phyloP scores from a whole-genome alignment of 1,140 invertebrate genomes.

The Drosophila sp. region DNA sequence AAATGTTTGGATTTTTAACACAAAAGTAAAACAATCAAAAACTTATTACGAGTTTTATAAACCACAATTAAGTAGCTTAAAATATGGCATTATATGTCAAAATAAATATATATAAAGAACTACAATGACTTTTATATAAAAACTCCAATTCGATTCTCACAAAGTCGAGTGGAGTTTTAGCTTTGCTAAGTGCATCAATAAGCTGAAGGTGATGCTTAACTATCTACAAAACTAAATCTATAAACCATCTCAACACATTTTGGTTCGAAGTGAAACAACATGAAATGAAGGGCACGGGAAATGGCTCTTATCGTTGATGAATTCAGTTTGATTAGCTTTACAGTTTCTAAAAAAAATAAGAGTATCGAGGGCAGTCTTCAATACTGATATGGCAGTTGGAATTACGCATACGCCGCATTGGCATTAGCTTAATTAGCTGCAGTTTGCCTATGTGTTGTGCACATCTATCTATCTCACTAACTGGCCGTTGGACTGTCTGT shows the following conservation, averaged over 20 bases:
- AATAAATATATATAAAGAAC: no score
- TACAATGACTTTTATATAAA: not conserved
- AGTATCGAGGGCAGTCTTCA: not conserved
- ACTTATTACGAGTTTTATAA: no score
- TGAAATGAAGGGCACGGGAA: not conserved
- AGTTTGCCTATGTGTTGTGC: slow-evolving; percentile 38
- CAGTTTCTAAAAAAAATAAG: slow-evolving; percentile 19
- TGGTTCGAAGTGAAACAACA: not conserved
- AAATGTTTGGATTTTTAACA: no score
- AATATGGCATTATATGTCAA: no score
- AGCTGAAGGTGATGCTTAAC: not conserved
- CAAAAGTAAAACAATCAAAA: no score
- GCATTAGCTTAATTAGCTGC: slow-evolving; percentile 77
- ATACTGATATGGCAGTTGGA: slow-evolving; percentile 6
- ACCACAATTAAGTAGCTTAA: no score
- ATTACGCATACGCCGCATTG: slow-evolving; percentile 70
- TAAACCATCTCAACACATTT: slow-evolving; percentile 5
- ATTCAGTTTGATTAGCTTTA: slow-evolving; percentile 56
- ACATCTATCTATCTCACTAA: not conserved
- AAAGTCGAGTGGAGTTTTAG: not conserved
- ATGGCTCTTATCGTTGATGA: slow-evolving; percentile 36
- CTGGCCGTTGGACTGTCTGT: not conserved
- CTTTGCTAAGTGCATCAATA: not conserved
- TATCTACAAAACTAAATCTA: not conserved
- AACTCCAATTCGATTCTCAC: no score